A percentile compares a stretch with the other conserved stretches of the same genome.
Evolutionary conservation across 2,113 vertebrate species (phyloP).

Genomic region (Muntiacus reevesi): DNA sequence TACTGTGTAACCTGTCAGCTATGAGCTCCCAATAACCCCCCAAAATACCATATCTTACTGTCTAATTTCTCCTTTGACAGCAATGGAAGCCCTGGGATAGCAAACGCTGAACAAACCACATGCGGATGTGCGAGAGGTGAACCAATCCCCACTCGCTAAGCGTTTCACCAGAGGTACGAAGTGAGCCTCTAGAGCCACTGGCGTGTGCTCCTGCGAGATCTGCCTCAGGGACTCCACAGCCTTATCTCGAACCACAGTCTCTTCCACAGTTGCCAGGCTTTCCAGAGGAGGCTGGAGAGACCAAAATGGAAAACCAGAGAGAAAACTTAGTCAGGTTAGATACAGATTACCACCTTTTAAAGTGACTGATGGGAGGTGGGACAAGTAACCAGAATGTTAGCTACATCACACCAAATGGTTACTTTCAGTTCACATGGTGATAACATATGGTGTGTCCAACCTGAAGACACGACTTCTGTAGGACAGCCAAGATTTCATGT

Average conservation of each 20-base stretch:
- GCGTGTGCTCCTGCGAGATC: conserved; percentile 92
- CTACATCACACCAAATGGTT: conserved; percentile 65
- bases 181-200: conserved; percentile 91
- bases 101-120: conserved; percentile 93
- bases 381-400: conserved; percentile 64
- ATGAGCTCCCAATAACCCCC: background rate
- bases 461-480: conserved; percentile 68
- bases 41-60: conserved; percentile 83
- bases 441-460: conserved; percentile 67
- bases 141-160: conserved; percentile 93
- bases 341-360: conserved; percentile 27
- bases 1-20: background rate
- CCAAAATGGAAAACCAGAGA: conserved; percentile 52
- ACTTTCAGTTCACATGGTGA: conserved; percentile 65
- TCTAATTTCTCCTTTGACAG: conserved; percentile 90
- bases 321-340: conserved; percentile 41
- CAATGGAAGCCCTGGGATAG: conserved; percentile 90
- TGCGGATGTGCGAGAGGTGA: conserved; percentile 93
- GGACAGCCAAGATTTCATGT: conserved; percentile 64
- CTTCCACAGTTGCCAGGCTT: conserved; percentile 93
- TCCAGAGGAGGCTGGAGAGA: conserved; percentile 88
- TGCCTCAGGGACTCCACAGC: conserved; percentile 93
- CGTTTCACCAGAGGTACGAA: conserved; percentile 94
- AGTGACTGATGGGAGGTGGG: conserved; percentile 32
- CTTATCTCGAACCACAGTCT: conserved; percentile 92